These are phyloP conservation scores for Eupithecia insigniata DNA, from an alignment of 2,888 invertebrate species.

Conservation along the genomic window DNA sequence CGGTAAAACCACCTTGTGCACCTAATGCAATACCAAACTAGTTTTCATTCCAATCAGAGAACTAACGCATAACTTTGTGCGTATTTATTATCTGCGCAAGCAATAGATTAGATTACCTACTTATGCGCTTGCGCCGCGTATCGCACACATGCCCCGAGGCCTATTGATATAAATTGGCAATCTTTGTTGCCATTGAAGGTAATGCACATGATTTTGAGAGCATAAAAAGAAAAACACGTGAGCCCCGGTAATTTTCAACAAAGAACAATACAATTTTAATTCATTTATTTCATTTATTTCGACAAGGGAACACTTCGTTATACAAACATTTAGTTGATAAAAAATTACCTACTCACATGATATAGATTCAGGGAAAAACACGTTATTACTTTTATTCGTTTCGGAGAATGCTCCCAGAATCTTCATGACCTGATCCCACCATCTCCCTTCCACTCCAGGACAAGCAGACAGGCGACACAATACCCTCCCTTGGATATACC, in stretches of 20 bases:
- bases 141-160: constrained; percentile 56
- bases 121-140: constrained; percentile 51
- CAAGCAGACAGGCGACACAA: too few species aligned
- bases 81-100: constrained; percentile 65
- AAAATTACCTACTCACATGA: too few species aligned
- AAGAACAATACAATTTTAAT: too few species aligned
- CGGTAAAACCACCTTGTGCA: background rate
- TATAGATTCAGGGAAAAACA: too few species aligned
- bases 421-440: too few species aligned
- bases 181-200: constrained; percentile 30
- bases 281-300: too few species aligned
- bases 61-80: constrained; percentile 59
- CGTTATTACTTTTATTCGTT: too few species aligned
- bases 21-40: constrained; percentile 14
- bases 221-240: background rate
- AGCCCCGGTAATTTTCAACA: background rate
- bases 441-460: too few species aligned
- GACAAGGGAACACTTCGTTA: too few species aligned
- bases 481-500: too few species aligned
- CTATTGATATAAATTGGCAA: constrained; percentile 42
- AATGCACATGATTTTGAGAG: constrained; percentile 15
- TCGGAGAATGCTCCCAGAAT: too few species aligned
- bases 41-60: constrained; percentile 41
- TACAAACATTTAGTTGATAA: too few species aligned
- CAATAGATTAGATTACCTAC: constrained; percentile 68